These are phyloP conservation scores for Vidua chalybeata DNA, from an alignment of 2,113 vertebrate species.

Conservation along the genomic window DNA sequence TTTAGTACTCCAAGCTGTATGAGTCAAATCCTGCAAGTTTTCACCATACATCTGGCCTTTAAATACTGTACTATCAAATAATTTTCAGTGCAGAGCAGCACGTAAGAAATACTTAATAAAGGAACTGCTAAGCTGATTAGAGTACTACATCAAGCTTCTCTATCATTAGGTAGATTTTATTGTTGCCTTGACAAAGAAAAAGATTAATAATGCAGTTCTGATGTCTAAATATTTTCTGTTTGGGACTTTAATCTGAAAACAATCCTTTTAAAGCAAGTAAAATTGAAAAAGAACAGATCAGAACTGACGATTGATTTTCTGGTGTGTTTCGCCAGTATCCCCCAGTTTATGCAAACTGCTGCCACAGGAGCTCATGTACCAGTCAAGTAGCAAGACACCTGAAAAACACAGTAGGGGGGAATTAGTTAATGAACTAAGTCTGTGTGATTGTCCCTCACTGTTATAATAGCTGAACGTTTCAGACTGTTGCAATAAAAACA, in stretches of 20 bases:
- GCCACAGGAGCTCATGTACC: neutral
- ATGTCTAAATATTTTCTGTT: slow-evolving; percentile 13
- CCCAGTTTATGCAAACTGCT: neutral
- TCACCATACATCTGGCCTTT: neutral
- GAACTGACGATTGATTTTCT: neutral
- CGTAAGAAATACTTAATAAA: neutral
- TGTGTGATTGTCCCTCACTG: neutral
- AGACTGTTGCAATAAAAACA: neutral
- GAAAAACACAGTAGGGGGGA: neutral
- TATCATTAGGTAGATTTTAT: neutral
- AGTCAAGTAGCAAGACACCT: neutral
- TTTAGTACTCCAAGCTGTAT: neutral
- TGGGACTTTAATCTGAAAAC: neutral
- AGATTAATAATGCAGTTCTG: neutral
- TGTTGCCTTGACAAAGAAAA: neutral
- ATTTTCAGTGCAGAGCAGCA: neutral
- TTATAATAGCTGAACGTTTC: neutral
- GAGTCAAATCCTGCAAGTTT: neutral
- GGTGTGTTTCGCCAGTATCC: neutral
- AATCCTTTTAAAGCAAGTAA: neutral
- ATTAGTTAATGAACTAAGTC: neutral
- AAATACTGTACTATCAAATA: neutral
- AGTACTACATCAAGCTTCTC: neutral
- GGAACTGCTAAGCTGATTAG: neutral
- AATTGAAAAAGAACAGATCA: neutral